Percentiles rank a stretch among this genome's conserved stretches.
Evolutionary conservation across 2,797 vertebrate genomes (phyloP).

Genomic region (Prionace glauca): DNA sequence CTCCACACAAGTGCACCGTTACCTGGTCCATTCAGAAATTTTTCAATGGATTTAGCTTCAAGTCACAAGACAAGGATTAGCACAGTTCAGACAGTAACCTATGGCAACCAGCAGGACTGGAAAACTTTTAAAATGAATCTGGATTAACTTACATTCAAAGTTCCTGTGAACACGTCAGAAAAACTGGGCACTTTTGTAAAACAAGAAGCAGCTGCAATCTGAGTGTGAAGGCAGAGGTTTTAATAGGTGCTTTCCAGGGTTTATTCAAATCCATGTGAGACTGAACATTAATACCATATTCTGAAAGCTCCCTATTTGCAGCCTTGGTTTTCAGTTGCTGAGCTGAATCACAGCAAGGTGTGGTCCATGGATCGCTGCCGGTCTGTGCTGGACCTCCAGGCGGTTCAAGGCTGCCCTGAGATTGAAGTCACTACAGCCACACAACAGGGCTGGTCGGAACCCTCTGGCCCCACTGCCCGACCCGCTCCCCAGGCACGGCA

Average conservation of each 20-base stretch:
- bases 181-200: not conserved
- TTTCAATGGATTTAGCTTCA: not conserved
- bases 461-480: no score
- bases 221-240: not conserved
- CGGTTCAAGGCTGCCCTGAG: no score
- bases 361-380: not conserved
- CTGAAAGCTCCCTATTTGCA: not conserved
- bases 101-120: not conserved
- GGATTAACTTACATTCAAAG: not conserved
- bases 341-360: no score
- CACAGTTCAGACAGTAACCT: not conserved
- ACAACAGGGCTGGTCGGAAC: no score
- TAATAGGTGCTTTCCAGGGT: not conserved
- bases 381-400: not conserved
- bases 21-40: not conserved
- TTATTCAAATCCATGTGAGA: not conserved
- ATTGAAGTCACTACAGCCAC: not conserved
- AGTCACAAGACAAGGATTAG: conserved; percentile 22
- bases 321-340: not conserved
- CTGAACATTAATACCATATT: not conserved
- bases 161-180: not conserved
- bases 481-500: no score
- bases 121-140: not conserved
- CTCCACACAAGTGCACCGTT: not conserved
- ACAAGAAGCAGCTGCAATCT: not conserved